Conservation (phyloP, 2,113 vertebrate genomes). For the Falcunculus frontatus region DNA sequence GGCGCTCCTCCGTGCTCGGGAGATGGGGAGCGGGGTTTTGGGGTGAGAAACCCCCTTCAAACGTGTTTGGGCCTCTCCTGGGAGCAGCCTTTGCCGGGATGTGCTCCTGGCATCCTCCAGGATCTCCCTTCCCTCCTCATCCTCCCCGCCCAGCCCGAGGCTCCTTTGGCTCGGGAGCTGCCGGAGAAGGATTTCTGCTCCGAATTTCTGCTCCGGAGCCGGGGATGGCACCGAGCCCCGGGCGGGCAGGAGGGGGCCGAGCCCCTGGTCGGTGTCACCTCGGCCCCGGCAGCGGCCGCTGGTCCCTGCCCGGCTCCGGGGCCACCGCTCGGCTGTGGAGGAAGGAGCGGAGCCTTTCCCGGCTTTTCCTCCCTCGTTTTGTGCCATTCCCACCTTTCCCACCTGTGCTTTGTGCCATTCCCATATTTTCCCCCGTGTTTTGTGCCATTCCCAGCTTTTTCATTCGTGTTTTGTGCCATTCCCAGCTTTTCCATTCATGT, state of each 20-base stretch:
- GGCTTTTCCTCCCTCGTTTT: neutral
- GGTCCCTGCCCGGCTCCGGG: fast-evolving
- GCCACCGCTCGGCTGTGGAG: fast-evolving
- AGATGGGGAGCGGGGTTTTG: neutral
- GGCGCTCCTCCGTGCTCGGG: fast-evolving
- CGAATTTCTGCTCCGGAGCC: fast-evolving
- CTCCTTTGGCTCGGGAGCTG: neutral
- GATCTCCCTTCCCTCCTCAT: neutral
- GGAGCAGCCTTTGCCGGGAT: neutral
- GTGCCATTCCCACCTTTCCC: neutral
- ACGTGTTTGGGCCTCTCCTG: fast-evolving
- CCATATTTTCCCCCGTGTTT: fast-evolving
- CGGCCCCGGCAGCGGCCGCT: neutral
- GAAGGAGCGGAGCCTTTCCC: neutral
- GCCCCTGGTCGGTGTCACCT: neutral
- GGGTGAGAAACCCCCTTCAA: neutral
- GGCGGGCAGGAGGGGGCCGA: fast-evolving
- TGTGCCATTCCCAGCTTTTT: neutral
- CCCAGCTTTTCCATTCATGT: neutral
- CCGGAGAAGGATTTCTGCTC: neutral
- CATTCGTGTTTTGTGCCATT: neutral
- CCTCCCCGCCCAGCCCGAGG: neutral
- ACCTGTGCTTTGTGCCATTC: neutral
- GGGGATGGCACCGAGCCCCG: neutral
- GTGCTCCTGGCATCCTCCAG: neutral